Evolutionary conservation across 2,113 vertebrate species (phyloP), one percentile per base, ranked within the genome.

Genomic region (cat (Felis catus)): DNA sequence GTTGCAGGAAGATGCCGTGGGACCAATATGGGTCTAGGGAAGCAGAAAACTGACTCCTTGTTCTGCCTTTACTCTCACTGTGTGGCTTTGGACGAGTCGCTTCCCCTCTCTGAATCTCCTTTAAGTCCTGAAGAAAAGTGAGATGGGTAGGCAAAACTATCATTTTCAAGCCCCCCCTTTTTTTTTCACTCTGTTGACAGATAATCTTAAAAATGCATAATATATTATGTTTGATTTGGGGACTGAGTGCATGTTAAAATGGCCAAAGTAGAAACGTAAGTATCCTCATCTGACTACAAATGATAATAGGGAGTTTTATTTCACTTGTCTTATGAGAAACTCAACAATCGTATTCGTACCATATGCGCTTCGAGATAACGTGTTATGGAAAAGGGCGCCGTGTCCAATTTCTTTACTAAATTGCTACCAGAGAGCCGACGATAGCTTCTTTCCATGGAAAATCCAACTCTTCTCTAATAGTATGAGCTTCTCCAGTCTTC

Each of bases 301-400:
- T 80, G 21, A 36, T 45, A 39, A 65, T n/a, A 96, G 45, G n/a
- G 39, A 84, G n/a, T 91, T 76, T 93, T 93, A 66, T 39, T 96
- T 93, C 23, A 51, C 7, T 92, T 2, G 88, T 80, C 21, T 63
- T 33, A 61, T 53, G 55, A 25, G 39, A 63, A 70, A 92, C 71
- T 58, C n/a, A 66, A 89, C 45, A 81, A 73, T 39, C 94, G 27
- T 29, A 31, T 73, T 48, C 12, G 41, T 1, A 55, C 7, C 36
- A 45, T 48, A 66, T 58, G 18, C 53, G 41, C 13, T 65, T 91
- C 81, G 41, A 92, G 45, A 76, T 53, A 70, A 88, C 41, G 15
- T 78, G 5, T 66, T 68, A 55, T 7, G 13, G 48, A 78, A 95
- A 88, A 76, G 8, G 4, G 31, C 91, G 27, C 4, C 18, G 33